Percentiles rank a stretch among this genome's conserved stretches.
phyloP scores from a whole-genome alignment of 2,113 vertebrate species.

The Aepyceros melampus region DNA sequence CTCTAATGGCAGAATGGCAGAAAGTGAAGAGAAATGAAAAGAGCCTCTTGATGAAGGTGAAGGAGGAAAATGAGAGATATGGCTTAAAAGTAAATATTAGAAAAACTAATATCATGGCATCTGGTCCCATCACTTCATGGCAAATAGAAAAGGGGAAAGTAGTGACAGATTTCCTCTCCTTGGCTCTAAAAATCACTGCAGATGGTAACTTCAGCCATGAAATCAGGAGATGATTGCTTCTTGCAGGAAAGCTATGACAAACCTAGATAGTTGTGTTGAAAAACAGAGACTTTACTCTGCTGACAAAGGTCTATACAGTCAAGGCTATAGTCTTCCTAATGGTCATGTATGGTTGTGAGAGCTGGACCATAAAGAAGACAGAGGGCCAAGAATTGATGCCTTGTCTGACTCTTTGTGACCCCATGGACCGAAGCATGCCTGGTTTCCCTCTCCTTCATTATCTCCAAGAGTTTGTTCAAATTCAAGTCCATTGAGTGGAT shows the following conservation, averaged over 20 bases:
- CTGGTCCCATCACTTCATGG: background rate
- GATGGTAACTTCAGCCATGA: background rate
- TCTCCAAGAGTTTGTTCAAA: background rate
- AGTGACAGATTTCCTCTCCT: background rate
- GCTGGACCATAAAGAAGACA: background rate
- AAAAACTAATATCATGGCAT: background rate
- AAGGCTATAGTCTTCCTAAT: background rate
- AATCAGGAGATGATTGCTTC: background rate
- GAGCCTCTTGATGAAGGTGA: background rate
- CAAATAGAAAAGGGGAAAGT: background rate
- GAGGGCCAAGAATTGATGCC: background rate
- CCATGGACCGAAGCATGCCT: background rate
- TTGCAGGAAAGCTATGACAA: background rate
- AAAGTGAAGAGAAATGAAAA: background rate
- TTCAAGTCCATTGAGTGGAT: background rate
- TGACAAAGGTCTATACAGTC: background rate
- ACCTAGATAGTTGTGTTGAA: background rate
- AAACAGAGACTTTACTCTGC: background rate
- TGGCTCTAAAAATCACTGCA: background rate
- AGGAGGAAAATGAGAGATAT: background rate
- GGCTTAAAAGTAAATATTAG: background rate
- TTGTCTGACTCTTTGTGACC: background rate
- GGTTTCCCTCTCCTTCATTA: background rate
- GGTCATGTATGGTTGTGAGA: background rate
- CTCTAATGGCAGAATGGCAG: background rate